Evolutionary conservation across 1,140 invertebrate species (phyloP).

Genomic region (Magallana gigas): DNA sequence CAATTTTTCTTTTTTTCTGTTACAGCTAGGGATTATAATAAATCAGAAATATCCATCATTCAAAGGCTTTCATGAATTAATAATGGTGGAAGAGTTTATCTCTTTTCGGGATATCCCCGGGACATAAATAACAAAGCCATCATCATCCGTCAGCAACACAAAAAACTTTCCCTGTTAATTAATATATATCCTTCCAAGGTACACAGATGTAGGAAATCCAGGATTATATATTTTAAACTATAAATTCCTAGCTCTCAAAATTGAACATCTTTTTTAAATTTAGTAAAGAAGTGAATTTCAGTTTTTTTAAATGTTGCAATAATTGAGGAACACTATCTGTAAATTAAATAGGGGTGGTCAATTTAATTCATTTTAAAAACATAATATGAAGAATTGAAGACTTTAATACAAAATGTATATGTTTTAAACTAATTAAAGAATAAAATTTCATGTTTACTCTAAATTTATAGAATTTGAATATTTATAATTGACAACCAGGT

Average conservation of each 20-base stretch:
- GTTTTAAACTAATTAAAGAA: too few species aligned
- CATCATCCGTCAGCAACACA: neutral
- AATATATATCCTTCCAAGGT: neutral
- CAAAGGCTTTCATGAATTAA: neutral
- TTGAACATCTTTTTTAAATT: too few species aligned
- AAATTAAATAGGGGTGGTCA: too few species aligned
- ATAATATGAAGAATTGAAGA: too few species aligned
- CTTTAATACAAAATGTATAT: too few species aligned
- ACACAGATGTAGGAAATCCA: neutral
- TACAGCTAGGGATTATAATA: neutral
- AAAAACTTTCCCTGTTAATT: neutral
- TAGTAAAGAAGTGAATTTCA: too few species aligned
- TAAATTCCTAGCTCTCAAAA: neutral
- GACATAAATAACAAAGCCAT: slow-evolving; percentile 22
- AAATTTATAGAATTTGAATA: too few species aligned
- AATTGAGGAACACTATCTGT: too few species aligned
- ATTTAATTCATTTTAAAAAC: too few species aligned
- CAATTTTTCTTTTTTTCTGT: neutral
- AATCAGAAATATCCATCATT: slow-evolving; percentile 34
- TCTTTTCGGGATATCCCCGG: neutral
- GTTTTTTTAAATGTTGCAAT: too few species aligned
- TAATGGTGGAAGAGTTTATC: neutral
- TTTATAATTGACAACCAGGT: too few species aligned
- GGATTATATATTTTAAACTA: neutral
- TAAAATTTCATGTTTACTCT: too few species aligned